These are phyloP conservation scores for Pseudomyrmex flavicornis DNA, from an alignment of 1,140 invertebrate genomes.

Conservation along the genomic window DNA sequence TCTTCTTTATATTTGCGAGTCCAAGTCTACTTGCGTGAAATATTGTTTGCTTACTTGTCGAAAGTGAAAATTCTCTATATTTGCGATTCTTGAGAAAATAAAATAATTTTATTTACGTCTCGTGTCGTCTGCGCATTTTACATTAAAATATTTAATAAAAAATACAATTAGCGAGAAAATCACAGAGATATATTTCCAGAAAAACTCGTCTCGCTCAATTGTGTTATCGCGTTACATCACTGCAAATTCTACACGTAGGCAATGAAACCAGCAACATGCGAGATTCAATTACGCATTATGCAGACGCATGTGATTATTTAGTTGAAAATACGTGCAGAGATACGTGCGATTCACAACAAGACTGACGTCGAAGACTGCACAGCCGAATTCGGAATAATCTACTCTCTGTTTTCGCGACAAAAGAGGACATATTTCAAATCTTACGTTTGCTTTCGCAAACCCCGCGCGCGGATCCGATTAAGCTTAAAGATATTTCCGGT, in stretches of 20 bases:
- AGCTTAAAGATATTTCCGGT: constrained; percentile 66
- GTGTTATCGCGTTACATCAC: not conserved
- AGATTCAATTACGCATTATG: constrained; percentile 11
- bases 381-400: constrained; percentile 8
- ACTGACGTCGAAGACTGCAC: constrained; percentile 14
- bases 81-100: no score
- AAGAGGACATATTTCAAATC: constrained; percentile 44
- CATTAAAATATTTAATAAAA: no score
- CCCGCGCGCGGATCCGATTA: constrained; percentile 58
- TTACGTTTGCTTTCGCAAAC: constrained; percentile 7
- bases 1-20: not conserved
- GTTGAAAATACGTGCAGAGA: constrained; percentile 1
- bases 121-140: no score
- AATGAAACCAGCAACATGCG: constrained; percentile 1
- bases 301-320: constrained; percentile 28
- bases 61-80: no score
- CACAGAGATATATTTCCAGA: not conserved
- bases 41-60: not conserved
- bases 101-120: no score
- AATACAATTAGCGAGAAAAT: not conserved
- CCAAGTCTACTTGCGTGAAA: not conserved
- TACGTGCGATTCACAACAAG: constrained; percentile 8
- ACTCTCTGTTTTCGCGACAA: constrained; percentile 3
- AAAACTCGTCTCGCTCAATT: constrained; percentile 9
- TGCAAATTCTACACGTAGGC: not conserved